Evolutionary conservation across 1,140 invertebrate genomes (phyloP), one percentile per base, ranked within the genome.

Genomic region (Homarus americanus): DNA sequence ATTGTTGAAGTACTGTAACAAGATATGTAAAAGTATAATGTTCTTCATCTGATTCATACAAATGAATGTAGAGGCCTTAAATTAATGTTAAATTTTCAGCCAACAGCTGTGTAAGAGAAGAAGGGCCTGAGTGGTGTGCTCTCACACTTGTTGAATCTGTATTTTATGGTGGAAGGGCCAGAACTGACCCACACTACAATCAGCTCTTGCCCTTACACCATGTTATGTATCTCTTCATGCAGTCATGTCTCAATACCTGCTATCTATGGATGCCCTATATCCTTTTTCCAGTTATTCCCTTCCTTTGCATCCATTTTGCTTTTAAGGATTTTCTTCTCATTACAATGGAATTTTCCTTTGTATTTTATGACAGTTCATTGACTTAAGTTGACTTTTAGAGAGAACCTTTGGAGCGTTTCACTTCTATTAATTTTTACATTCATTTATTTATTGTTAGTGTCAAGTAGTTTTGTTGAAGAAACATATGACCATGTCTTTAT

Each of bases 111-210:
- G 17, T 44, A 79, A 41, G 34, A 82, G 53, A 83, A 66, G 80
- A 83, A 66, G 80, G 80, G 80, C 80, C 80, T 83, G 80, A 66
- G 53, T 83, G 80, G 80, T 83, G 80, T 83, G 80, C 80, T 83
- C 80, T 83, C 80, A 36, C 80, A 83, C 80, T 83, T 83, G 80
- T 83, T 83, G 32, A 83, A 66, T 83, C 80, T 83, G 80, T 83
- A 79, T 83, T 83, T 69, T 24, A 40, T 63, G 53, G 49, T 63
- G 80, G n/a, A 40, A 63, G 80, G 80, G 80, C 38, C 32, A 66
- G 80, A 83, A 63, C 80, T 83, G 80, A 63, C 38, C 24, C 34
- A 32, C 63, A 58, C 58, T 34, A 40, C 53, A 40, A 34, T 83
- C 63, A 36, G n/a, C 32, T 66, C 80, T 63, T 40, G 63, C 49